Evolutionary conservation across 1,140 invertebrate species (phyloP), one percentile per base, ranked within the genome.

Genomic region (Aradophagus sp.): DNA sequence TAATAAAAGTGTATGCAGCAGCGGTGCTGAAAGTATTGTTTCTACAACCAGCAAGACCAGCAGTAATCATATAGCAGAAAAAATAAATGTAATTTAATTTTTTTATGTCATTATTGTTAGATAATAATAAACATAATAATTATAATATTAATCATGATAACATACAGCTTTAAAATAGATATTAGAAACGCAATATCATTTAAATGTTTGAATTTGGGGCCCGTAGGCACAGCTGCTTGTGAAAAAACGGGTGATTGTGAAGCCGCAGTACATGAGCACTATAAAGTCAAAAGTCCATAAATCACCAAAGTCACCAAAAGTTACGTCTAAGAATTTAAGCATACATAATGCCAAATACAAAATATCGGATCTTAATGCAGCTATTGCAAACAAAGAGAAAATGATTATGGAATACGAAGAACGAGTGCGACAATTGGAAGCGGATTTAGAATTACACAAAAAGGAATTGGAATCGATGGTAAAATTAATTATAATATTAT

Each of bases 381-480:
- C 85, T 48, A 83, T 82, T 66, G 44, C 15, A 8, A 85, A 85
- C 17, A 86, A 86, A 53, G 62, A 80, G 15, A 81, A 76, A 55
- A 83, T 80, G 12, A 84, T 86, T 55, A 56, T 63, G 3, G 84
- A 86, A 44, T 74, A 82, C 19, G 81, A 83, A 12, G 79, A 78
- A 23, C 77, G 78, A 0, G 81, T 85, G 0, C 78, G 80, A 19
- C 77, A 84, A 2, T 53, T 85, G 65, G 83, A 80, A 23, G 47
- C 53, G 3, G 76, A 81, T 29, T 53, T 79, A 5, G 42, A 31
- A 3, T n/a, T 66, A 56, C 55, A 27, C 19, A 80, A 6, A 71
- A 68, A 52, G 20, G 53, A n/a, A 52, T 77, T 41, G 20, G 8
- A n/a, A n/a, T n/a, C n/a, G n/a, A n/a, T n/a, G n/a, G n/a, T n/a